Conservation (phyloP, 2,888 invertebrate species). For the Melinaea marsaeus region DNA sequence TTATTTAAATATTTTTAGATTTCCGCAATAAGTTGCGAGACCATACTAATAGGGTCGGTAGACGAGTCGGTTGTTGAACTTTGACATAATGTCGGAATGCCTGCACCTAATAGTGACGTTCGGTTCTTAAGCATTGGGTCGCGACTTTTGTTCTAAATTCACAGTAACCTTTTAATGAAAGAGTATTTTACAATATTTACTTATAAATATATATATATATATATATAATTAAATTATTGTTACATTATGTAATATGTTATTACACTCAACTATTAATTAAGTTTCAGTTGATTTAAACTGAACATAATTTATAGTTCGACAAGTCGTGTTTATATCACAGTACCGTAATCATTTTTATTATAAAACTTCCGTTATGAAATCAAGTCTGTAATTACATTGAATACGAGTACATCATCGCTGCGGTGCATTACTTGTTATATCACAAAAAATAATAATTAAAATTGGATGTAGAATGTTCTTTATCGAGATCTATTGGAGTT, state of each 20-base stretch:
- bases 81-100: slow-evolving; percentile 61
- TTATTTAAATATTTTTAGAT: slow-evolving; percentile 40
- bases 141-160: slow-evolving; percentile 20
- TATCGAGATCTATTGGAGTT: slow-evolving; percentile 1
- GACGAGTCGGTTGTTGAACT: slow-evolving; percentile 59
- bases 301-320: background rate
- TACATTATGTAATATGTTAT: no score
- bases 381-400: slow-evolving; percentile 19
- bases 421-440: slow-evolving; percentile 18
- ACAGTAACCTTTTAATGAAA: background rate
- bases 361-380: slow-evolving; percentile 21
- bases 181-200: background rate
- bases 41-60: slow-evolving; percentile 56
- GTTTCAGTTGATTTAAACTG: no score
- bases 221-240: no score
- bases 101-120: slow-evolving; percentile 46
- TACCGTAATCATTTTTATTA: slow-evolving; percentile 26
- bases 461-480: slow-evolving; percentile 4
- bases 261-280: no score
- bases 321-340: slow-evolving; percentile 18
- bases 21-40: slow-evolving; percentile 55
- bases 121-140: slow-evolving; percentile 17
- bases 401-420: slow-evolving; percentile 18
- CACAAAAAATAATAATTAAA: slow-evolving; percentile 12
- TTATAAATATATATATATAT: background rate